A percentile compares a stretch with the other conserved stretches of the same genome.
Evolutionary conservation across 2,113 vertebrate species (phyloP).

Genomic region (Microcebus griseorufus): DNA sequence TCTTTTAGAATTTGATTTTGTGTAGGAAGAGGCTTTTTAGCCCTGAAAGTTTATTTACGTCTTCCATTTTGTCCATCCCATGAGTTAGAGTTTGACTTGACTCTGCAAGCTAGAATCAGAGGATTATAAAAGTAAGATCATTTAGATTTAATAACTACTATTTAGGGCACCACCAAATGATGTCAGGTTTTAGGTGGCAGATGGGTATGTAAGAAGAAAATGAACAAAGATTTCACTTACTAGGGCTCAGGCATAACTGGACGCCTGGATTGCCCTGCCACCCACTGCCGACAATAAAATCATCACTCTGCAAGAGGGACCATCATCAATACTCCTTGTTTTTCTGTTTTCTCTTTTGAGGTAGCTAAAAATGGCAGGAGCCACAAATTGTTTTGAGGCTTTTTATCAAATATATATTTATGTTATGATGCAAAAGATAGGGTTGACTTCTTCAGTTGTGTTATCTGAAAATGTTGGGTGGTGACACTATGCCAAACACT

Average conservation of each 20-base stretch:
- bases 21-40: constrained; percentile 25
- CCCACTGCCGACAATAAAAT: neutral
- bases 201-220: neutral
- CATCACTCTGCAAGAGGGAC: neutral
- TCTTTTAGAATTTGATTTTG: constrained; percentile 36
- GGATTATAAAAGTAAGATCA: constrained; percentile 42
- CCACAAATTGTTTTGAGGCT: neutral
- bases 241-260: neutral
- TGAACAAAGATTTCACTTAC: constrained; percentile 34
- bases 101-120: constrained; percentile 55
- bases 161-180: neutral
- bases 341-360: constrained; percentile 26
- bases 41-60: constrained; percentile 33
- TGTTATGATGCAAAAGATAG: neutral
- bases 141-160: constrained; percentile 1
- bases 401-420: neutral
- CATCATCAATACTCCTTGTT: constrained; percentile 18
- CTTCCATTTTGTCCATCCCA: constrained; percentile 40
- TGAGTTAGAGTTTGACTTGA: constrained; percentile 36
- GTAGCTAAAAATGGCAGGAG: constrained; percentile 27
- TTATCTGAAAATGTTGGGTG: neutral
- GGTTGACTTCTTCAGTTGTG: neutral
- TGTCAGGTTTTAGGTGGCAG: neutral
- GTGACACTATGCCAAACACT: constrained; percentile 35
- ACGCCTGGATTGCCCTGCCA: constrained; percentile 4